Evolutionary conservation across 2,797 vertebrate genomes (phyloP), one percentile per base, ranked within the genome.

Genomic region (Propithecus perrieri): DNA sequence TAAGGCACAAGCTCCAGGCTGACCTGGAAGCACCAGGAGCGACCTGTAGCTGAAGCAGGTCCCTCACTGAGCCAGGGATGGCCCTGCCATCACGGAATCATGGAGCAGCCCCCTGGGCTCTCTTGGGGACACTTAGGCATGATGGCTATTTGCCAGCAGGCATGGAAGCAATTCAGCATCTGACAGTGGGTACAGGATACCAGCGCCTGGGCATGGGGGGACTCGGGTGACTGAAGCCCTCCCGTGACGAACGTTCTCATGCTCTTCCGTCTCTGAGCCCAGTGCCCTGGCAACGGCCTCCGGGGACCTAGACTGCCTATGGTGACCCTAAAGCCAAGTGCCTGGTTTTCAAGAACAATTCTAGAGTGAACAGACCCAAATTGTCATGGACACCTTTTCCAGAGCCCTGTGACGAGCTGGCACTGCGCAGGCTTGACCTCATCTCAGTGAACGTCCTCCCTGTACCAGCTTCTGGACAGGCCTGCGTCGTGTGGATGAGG

Each of bases 361-460:
- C 57, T 15, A 24, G 33, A 50, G 41, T 9, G 2, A 26, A 59
- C 11, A 46, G 91, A 59, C 59, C 65, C 5, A 14, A 41, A 5
- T 6, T 22, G 10, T 4, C 9, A 43, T 11, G 28, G 0, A 0
- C 8, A n/a, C 3, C n/a, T 43, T 59, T 57, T 48, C 76, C 13
- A 3, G 53, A 80, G 24, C 7, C 22, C 74, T 0, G 8, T 26
- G 67, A 63, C 0, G 4, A 63, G 43, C 20, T 6, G 75, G 61
- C 28, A 1, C 59, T 5, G 46, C 59, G 15, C 0, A 0, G 28
- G 53, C 13, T n/a, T 1, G 4, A 18, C 35, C 18, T 38, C 9
- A 30, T 35, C 50, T 1, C 65, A 7, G 11, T 11, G 13, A 41
- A 30, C 0, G 1, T 2, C 5, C 9, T 15, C 7, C 13, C 18